phyloP scores from a whole-genome alignment of 2,797 vertebrate species.

The Peromyscus nudipes region DNA sequence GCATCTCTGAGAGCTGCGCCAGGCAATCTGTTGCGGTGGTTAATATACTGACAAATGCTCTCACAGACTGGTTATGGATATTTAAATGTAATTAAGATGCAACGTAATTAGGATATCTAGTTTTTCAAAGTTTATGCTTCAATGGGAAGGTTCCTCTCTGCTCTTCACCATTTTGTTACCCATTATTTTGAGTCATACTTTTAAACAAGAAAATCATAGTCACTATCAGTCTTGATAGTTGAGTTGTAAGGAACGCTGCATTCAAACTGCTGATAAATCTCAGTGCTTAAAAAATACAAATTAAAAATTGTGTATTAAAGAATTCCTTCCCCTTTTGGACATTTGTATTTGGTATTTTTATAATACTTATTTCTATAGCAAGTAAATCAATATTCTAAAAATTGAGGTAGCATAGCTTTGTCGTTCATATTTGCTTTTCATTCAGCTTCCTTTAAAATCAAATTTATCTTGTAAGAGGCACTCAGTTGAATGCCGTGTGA shows the following conservation, averaged over 20 bases:
- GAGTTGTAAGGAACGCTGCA: slow-evolving; percentile 15
- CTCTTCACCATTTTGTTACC: slow-evolving; percentile 46
- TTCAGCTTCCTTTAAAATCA: slow-evolving; percentile 56
- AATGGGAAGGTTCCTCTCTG: not conserved
- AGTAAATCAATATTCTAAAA: not conserved
- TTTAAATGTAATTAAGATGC: slow-evolving; percentile 86
- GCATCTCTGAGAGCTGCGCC: slow-evolving; percentile 86
- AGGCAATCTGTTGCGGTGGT: slow-evolving; percentile 88
- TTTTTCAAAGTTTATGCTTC: slow-evolving; percentile 80
- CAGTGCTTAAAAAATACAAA: not conserved
- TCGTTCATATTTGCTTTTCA: slow-evolving; percentile 56
- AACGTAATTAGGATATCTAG: slow-evolving; percentile 79
- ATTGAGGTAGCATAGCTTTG: not conserved
- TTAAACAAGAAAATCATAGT: slow-evolving; percentile 57
- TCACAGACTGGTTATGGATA: slow-evolving; percentile 86
- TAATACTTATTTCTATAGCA: slow-evolving; percentile 45
- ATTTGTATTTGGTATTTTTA: slow-evolving; percentile 26
- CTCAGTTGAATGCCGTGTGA: slow-evolving; percentile 24
- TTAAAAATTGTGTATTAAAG: not conserved
- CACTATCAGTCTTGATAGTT: slow-evolving; percentile 49
- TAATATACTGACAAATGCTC: slow-evolving; percentile 88
- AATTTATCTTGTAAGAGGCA: slow-evolving; percentile 29
- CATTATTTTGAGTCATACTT: slow-evolving; percentile 33
- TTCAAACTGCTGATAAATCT: slow-evolving; percentile 64
- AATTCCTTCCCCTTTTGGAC: slow-evolving; percentile 31